These are phyloP conservation scores for Grammomys surdaster DNA, from an alignment of 2,113 vertebrate species.

Conservation along the genomic window DNA sequence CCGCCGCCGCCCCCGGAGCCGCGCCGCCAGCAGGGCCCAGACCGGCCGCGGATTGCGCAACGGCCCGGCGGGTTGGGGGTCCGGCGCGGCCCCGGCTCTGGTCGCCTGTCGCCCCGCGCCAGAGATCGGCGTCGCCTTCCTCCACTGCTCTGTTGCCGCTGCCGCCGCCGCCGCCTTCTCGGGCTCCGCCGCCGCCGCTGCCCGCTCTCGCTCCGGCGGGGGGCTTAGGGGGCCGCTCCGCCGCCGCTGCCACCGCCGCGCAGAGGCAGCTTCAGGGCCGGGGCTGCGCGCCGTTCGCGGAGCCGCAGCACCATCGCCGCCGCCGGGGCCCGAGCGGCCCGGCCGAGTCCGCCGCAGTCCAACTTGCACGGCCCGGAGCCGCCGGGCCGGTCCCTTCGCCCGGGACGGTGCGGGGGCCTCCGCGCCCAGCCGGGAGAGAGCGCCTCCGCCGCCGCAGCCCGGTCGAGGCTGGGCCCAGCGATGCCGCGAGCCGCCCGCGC, in stretches of 20 bases:
- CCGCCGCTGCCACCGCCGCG: slow-evolving; percentile 49
- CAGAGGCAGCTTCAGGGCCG: slow-evolving; percentile 44
- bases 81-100: slow-evolving; percentile 72
- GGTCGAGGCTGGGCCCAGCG: slow-evolving; percentile 7
- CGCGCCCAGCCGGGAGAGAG: neutral
- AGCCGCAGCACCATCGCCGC: slow-evolving; percentile 69
- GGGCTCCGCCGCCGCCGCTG: neutral
- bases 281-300: slow-evolving; percentile 46
- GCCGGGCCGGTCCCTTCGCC: neutral
- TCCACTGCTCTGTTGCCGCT: neutral
- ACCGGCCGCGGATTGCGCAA: slow-evolving; percentile 83
- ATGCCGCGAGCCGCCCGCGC: neutral
- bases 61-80: slow-evolving; percentile 71
- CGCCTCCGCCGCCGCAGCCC: slow-evolving; percentile 38
- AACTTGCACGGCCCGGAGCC: slow-evolving; percentile 59
- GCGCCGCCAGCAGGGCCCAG: slow-evolving; percentile 78
- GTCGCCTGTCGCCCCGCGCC: slow-evolving; percentile 23
- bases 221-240: slow-evolving; percentile 69
- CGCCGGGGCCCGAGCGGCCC: slow-evolving; percentile 26
- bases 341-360: slow-evolving; percentile 20
- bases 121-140: slow-evolving; percentile 25
- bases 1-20: slow-evolving; percentile 82
- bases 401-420: slow-evolving; percentile 63
- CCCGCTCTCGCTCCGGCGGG: slow-evolving; percentile 61
- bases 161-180: neutral